These are phyloP conservation scores for Philereme vetulata DNA, from an alignment of 2,888 invertebrate species.

Conservation along the genomic window DNA sequence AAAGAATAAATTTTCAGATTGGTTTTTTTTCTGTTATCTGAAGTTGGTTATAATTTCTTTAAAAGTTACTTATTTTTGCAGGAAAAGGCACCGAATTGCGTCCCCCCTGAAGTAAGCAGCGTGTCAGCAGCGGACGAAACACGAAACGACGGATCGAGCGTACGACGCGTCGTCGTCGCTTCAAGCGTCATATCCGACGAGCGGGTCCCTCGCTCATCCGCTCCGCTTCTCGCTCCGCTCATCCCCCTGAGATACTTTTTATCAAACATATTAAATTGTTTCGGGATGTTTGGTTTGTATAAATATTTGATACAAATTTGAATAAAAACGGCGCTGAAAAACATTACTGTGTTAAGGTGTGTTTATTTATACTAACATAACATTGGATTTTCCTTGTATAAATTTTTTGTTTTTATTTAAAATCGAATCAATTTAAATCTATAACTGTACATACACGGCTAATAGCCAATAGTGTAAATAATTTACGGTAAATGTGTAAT, in stretches of 20 bases:
- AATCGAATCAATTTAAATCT: constrained; percentile 6
- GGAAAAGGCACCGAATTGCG: constrained; percentile 72
- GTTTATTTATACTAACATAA: not conserved
- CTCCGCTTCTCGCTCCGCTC: constrained; percentile 49
- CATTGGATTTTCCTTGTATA: constrained; percentile 4
- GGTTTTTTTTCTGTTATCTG: too few species aligned
- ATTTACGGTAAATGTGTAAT: constrained; percentile 49
- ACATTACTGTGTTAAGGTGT: not conserved
- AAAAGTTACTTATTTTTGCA: constrained; percentile 37
- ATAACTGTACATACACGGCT: constrained; percentile 46
- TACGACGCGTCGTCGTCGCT: constrained; percentile 85
- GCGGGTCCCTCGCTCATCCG: constrained; percentile 64
- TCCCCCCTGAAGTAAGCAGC: constrained; percentile 80
- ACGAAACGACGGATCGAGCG: constrained; percentile 67
- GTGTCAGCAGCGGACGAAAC: constrained; percentile 67
- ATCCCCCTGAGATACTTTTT: constrained; percentile 44
- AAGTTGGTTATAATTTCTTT: too few species aligned
- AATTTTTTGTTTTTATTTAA: constrained; percentile 6
- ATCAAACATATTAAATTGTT: constrained; percentile 40
- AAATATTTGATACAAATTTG: constrained; percentile 40
- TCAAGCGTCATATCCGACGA: constrained; percentile 88
- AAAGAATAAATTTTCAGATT: too few species aligned
- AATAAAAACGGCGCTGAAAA: constrained; percentile 22
- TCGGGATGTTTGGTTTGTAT: constrained; percentile 42
- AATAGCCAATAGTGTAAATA: constrained; percentile 46